Evolutionary conservation across 1,140 invertebrate species (phyloP), one percentile per base, ranked within the genome.

Genomic region (Dinothrombium tinctorium): DNA sequence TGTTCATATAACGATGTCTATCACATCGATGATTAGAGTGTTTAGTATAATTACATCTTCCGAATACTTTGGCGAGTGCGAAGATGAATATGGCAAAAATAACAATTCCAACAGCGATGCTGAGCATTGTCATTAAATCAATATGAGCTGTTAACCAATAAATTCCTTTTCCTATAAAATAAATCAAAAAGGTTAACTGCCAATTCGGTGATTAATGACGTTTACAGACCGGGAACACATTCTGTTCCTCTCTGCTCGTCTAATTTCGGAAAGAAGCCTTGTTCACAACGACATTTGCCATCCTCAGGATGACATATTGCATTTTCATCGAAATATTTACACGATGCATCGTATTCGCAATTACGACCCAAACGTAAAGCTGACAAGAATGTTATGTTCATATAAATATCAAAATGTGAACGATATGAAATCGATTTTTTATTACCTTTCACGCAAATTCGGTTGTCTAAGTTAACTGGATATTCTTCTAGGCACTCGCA

Each of bases 401-500:
- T 42, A 19, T n/a, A 40, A 20, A 32, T 31, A 15, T 17, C 4
- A 5, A 38, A 22, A 42, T 3, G 19, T 19, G 12, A 2, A 35
- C 11, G 3, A 40, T 31, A 22, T n/a, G n/a, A 5, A 29, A 8
- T 9, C 11, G 17, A 22, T 22, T 21, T 20, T 23, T 23, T 29
- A 38, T 35, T 28, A 51, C 50, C 49, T 48, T 42, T 50, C 2
- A 47, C 33, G 32, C 50, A 51, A n/a, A 40, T 17, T 39, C 42
- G 46, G 36, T 50, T 50, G 11, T 48, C 42, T 7, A 51, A 44
- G 31, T 51, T 51, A 2, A 51, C 50, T n/a, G 50, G 50, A 43
- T 50, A 51, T 14, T 47, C 44, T 15, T 43, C 36, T 28, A 43
- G 42, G 40, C 50, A 51, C 28, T 51, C 50, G 36, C 50, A 51